Percentiles rank a stretch among this genome's conserved stretches.
These are phyloP conservation scores for Dasyornis broadbenti DNA, from an alignment of 2,113 vertebrate species.

Conservation along the genomic window DNA sequence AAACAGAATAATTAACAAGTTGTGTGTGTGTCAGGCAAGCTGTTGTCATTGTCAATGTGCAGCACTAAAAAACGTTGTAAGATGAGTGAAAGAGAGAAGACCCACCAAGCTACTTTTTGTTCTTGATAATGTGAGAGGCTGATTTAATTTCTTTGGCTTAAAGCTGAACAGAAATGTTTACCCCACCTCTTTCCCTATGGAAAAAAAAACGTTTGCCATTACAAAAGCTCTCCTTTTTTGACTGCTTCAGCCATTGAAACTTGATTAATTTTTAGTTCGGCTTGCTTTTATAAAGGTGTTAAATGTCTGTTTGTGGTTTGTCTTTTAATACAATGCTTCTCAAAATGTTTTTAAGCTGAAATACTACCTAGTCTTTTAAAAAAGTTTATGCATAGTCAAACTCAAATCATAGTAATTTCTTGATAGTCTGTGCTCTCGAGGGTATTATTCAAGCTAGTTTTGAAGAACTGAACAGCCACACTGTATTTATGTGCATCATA, in stretches of 20 bases:
- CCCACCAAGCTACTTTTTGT: neutral
- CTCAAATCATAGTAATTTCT: neutral
- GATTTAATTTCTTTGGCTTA: neutral
- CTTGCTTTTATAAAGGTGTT: neutral
- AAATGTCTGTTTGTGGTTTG: neutral
- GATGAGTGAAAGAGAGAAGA: neutral
- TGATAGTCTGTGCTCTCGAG: neutral
- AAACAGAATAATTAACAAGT: neutral
- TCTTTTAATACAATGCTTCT: neutral
- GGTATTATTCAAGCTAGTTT: neutral
- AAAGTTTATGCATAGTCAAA: neutral
- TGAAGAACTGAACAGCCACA: neutral
- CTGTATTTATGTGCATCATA: conserved; percentile 8
- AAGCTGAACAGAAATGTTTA: neutral
- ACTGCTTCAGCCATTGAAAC: neutral
- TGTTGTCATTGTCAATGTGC: neutral
- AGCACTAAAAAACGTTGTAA: neutral
- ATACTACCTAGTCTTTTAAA: neutral
- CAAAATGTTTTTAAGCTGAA: neutral
- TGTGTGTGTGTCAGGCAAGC: neutral
- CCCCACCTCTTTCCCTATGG: neutral
- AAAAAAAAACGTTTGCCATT: neutral
- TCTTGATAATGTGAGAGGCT: neutral
- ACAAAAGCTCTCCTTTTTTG: neutral
- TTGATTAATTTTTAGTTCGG: neutral